phyloP scores from a whole-genome alignment of 2,797 vertebrate species.

The Myioborus miniatus region DNA sequence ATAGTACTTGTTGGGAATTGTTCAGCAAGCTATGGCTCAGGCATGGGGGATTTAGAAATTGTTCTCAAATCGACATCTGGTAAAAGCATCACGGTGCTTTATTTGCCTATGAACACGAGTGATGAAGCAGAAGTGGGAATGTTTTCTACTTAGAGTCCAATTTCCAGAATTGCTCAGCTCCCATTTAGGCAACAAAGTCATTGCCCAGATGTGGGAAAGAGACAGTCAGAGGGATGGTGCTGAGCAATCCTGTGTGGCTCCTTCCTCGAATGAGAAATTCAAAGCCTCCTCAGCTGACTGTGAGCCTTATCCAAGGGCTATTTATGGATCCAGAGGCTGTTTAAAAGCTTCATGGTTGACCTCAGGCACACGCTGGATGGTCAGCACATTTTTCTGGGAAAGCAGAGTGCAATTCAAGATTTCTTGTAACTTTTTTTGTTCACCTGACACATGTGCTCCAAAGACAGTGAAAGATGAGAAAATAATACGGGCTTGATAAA shows the following conservation, averaged over 20 bases:
- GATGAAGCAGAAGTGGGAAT: not conserved
- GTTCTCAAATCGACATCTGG: not conserved
- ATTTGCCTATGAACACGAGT: not conserved
- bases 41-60: not conserved
- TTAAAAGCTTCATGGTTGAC: not conserved
- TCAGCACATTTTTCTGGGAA: constrained; percentile 27
- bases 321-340: not conserved
- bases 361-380: constrained; percentile 4
- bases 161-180: constrained; percentile 28
- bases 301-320: not conserved
- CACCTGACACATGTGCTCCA: constrained; percentile 29
- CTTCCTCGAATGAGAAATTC: not conserved
- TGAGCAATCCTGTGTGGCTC: not conserved
- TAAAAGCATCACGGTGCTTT: not conserved
- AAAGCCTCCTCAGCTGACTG: constrained; percentile 26
- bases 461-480: constrained; percentile 65
- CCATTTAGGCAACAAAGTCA: not conserved
- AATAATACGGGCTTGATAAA: constrained; percentile 64
- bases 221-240: not conserved
- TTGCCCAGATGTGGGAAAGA: constrained; percentile 34
- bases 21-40: not conserved
- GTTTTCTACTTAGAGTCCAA: constrained; percentile 17
- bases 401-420: not conserved
- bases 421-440: constrained; percentile 37
- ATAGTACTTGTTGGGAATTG: not conserved